Base-by-base conservation (phyloP, 2,113 vertebrate genomes). In the Aramus guarauna region DNA sequence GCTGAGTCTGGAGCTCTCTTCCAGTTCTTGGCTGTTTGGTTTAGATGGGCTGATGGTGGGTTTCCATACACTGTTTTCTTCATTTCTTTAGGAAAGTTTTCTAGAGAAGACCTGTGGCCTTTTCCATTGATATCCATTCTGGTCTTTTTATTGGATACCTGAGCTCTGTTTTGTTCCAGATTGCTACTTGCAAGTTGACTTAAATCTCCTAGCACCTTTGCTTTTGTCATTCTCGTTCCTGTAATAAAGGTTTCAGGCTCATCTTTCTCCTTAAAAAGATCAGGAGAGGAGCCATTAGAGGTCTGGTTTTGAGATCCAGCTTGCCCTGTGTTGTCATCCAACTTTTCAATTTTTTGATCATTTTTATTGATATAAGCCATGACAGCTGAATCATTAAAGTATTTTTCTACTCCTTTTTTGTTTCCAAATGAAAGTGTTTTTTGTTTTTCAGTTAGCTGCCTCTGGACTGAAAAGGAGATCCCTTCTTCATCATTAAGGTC, bases 11-110 rank as follows among this genome's bases (percentile, higher is more conserved):
- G 60, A 36, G 62, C 87, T 91, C 47, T 96, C 67, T 94, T 97
- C 29, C 94, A 88, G 72, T 91, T 93, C 96, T 97, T 98, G 45
- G 84, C 64, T 76, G 86, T 79, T 96, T 96, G 96, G 64, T 94
- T 89, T 96, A 88, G 89, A n/a, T 83, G 87, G 20, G 85, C 93
- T 67, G 96, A 78, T 32, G 97, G 87, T 41, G 96, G 93, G 76
- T 98, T 99, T 94, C 97, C 97, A 94, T 79, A 94, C 10, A 96
- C 94, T 52, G 97, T 96, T 79, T 94, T 96, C 90, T 88, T 96
- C 1, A 53, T 45, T 86, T 91, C 95, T 74, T 53, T 82, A 52
- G 85, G 64, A 58, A 90, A 89, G 27, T 83, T 95, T 96, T 97
- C 94, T 89, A 92, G 62, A 88, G 88, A 92, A 79, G 73, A 85